Percentiles rank a stretch among this genome's conserved stretches.
phyloP scores from a whole-genome alignment of 2,888 invertebrate species.

The Amphimallon solstitiale region DNA sequence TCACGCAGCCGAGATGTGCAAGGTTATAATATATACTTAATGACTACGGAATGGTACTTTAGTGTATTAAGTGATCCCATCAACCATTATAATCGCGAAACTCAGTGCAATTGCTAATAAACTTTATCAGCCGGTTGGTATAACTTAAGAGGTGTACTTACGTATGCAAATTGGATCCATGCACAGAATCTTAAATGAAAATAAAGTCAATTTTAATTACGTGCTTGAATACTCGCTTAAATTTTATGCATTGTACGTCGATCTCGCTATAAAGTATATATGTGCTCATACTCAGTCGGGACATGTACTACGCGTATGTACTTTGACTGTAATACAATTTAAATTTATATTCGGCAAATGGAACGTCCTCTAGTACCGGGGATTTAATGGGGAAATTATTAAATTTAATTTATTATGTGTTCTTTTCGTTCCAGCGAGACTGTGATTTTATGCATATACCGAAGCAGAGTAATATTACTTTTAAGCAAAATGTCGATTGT shows the following conservation, averaged over 20 bases:
- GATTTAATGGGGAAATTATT: no score
- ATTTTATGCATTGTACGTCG: conserved; percentile 23
- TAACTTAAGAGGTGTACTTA: conserved; percentile 46
- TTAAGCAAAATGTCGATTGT: no score
- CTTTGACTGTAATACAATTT: no score
- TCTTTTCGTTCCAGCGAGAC: no score
- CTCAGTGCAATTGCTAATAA: conserved; percentile 46
- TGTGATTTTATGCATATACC: no score
- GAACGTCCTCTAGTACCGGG: no score
- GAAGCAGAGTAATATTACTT: no score
- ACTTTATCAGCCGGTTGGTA: conserved; percentile 41
- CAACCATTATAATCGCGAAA: conserved; percentile 41
- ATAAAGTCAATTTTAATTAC: conserved; percentile 57
- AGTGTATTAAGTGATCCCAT: conserved; percentile 40
- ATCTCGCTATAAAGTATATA: conserved; percentile 10
- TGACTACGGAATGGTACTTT: conserved; percentile 39
- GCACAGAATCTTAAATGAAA: conserved; percentile 53
- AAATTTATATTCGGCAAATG: no score
- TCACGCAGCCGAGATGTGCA: not conserved
- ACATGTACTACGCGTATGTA: no score
- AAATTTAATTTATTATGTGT: no score
- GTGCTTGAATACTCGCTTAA: conserved; percentile 24
- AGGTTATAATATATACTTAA: conserved; percentile 42
- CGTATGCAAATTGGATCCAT: conserved; percentile 49
- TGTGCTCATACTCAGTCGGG: not conserved